Conservation (phyloP, 1,140 invertebrate species). For the Epicauta chinensis region DNA sequence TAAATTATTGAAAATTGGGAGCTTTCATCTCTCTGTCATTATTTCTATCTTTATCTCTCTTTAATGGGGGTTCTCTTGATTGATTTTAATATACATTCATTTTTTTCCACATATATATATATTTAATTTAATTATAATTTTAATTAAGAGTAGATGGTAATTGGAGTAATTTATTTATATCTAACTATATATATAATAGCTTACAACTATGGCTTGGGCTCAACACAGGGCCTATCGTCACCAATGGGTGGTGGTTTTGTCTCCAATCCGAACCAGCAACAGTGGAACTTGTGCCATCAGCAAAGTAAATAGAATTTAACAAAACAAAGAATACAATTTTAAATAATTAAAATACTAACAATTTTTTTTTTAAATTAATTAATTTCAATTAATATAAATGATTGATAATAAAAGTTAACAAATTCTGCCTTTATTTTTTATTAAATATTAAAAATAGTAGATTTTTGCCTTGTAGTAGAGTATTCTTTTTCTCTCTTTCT, state of each 20-base stretch:
- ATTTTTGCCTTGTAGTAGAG: conserved; percentile 2
- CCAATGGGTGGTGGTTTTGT: conserved; percentile 52
- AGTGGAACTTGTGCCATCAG: conserved; percentile 49
- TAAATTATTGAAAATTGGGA: no score
- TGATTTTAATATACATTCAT: not conserved
- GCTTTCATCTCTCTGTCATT: no score
- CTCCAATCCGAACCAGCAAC: conserved; percentile 50
- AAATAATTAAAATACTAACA: no score
- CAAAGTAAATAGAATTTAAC: conserved; percentile 40
- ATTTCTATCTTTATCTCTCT: no score
- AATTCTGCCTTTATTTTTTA: no score
- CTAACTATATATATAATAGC: conserved; percentile 29
- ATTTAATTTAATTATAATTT: not conserved
- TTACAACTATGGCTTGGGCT: conserved; percentile 53
- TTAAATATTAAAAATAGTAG: no score
- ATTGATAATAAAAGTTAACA: not conserved
- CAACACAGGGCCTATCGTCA: conserved; percentile 47
- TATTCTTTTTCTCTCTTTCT: conserved; percentile 3
- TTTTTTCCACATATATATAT: not conserved
- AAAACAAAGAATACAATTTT: no score
- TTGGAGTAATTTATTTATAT: conserved; percentile 11
- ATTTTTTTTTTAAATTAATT: not conserved
- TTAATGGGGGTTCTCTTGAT: no score
- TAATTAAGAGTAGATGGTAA: not conserved
- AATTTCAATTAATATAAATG: not conserved